Percentiles rank a stretch among this genome's conserved stretches.
These are phyloP conservation scores for Vultur gryphus DNA, from an alignment of 2,797 vertebrate genomes.

Conservation along the genomic window DNA sequence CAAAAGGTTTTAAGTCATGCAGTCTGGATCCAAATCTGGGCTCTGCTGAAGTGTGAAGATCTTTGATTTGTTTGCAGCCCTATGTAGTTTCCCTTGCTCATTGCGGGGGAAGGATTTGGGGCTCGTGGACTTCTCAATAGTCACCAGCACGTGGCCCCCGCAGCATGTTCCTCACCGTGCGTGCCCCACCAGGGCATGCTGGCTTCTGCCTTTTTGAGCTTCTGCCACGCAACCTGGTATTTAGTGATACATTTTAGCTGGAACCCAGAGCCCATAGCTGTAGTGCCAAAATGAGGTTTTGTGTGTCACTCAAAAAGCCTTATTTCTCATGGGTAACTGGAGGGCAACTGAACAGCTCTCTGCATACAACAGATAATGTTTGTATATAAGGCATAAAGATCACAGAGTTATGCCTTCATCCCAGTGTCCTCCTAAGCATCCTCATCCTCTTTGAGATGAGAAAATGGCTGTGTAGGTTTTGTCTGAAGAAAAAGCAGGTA, in stretches of 20 bases:
- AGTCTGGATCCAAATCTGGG: not conserved
- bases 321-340: not conserved
- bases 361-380: too few relatives aligned
- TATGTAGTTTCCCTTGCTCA: not conserved
- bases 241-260: rapidly evolving
- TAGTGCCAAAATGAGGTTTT: too few relatives aligned
- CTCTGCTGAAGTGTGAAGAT: rapidly evolving
- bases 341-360: not conserved
- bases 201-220: not conserved
- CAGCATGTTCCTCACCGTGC: rapidly evolving
- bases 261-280: not conserved
- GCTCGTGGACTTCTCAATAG: not conserved
- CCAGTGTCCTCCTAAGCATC: not conserved
- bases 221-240: not conserved
- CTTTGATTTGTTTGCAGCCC: not conserved
- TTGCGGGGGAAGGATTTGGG: not conserved
- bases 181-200: rapidly evolving
- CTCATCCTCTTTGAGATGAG: not conserved
- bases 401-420: not conserved
- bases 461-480: not conserved
- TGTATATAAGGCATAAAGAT: not conserved
- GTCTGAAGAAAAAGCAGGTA: not conserved
- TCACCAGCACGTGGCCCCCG: rapidly evolving
- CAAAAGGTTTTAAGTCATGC: rapidly evolving
- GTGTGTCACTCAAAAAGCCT: not conserved